phyloP scores from a whole-genome alignment of 2,888 invertebrate genomes.

The Bedellia somnulentella region DNA sequence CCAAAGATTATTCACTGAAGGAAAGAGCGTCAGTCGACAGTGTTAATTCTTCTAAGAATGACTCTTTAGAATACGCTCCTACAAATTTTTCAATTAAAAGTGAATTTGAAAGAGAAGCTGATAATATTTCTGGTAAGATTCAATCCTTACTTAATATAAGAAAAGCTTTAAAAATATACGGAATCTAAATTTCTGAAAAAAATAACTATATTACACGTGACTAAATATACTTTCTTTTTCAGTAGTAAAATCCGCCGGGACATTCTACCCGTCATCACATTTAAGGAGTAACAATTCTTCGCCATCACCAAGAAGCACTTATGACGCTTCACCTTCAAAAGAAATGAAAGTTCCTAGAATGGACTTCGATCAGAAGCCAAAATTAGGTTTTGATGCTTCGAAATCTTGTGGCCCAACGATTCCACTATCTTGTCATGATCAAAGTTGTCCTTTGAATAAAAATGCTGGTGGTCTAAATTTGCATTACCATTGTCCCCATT shows the following conservation, averaged over 20 bases:
- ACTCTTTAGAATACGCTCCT: constrained; percentile 31
- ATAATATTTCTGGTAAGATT: constrained; percentile 48
- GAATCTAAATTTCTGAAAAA: no score
- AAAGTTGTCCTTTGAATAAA: constrained; percentile 47
- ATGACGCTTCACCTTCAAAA: constrained; percentile 58
- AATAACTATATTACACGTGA: no score
- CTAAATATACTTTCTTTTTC: constrained; percentile 54
- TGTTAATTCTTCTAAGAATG: constrained; percentile 31
- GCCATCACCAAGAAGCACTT: constrained; percentile 54
- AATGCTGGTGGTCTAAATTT: constrained; percentile 48
- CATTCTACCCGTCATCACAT: constrained; percentile 83
- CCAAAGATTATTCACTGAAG: constrained; percentile 54
- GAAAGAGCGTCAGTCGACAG: constrained; percentile 48
- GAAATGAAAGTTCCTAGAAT: constrained; percentile 35
- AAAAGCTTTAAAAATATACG: not conserved
- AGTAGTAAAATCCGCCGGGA: constrained; percentile 92
- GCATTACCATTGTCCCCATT: constrained; percentile 50
- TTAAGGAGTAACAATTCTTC: constrained; percentile 58
- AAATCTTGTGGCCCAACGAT: constrained; percentile 43
- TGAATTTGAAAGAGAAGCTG: constrained; percentile 49
- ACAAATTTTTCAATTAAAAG: constrained; percentile 51
- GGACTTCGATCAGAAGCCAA: constrained; percentile 35
- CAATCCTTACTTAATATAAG: not conserved
- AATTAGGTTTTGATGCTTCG: constrained; percentile 24
- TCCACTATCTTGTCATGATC: constrained; percentile 63